These are phyloP conservation scores for Campoplex nolae DNA, from an alignment of 2,888 invertebrate species.

Conservation along the genomic window DNA sequence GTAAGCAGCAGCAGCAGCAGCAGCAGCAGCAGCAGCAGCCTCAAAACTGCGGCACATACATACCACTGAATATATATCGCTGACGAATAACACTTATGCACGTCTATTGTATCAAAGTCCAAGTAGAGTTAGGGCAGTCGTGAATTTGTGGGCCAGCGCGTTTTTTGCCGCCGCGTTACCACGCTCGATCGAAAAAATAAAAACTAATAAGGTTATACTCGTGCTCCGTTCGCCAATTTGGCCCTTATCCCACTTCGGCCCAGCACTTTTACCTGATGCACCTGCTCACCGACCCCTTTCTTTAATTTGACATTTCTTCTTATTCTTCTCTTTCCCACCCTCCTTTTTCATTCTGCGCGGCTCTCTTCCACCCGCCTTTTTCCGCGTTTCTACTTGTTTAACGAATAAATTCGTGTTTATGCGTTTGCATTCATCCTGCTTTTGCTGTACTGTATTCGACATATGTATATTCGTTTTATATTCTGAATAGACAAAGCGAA, in stretches of 20 bases:
- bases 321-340: background rate
- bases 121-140: constrained; percentile 11
- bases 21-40: too few species aligned
- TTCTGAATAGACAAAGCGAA: too few species aligned
- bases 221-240: constrained; percentile 31
- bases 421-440: background rate
- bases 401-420: background rate
- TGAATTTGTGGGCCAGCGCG: constrained; percentile 43
- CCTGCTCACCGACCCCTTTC: background rate
- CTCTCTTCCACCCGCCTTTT: background rate
- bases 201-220: too few species aligned
- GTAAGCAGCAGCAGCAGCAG: too few species aligned
- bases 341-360: background rate
- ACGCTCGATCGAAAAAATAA: constrained; percentile 34
- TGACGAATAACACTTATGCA: too few species aligned
- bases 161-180: background rate
- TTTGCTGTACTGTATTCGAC: too few species aligned
- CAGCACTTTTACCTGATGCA: constrained; percentile 2
- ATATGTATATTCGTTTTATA: too few species aligned
- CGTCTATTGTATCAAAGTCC: too few species aligned
- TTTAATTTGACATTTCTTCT: constrained; percentile 36
- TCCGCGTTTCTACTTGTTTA: constrained; percentile 1
- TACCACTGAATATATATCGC: too few species aligned
- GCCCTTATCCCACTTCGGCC: constrained; percentile 43
- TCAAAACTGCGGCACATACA: too few species aligned